A percentile compares a stretch with the other conserved stretches of the same genome.
phyloP scores from a whole-genome alignment of 1,140 invertebrate genomes.

The Stegodyphus dumicola region DNA sequence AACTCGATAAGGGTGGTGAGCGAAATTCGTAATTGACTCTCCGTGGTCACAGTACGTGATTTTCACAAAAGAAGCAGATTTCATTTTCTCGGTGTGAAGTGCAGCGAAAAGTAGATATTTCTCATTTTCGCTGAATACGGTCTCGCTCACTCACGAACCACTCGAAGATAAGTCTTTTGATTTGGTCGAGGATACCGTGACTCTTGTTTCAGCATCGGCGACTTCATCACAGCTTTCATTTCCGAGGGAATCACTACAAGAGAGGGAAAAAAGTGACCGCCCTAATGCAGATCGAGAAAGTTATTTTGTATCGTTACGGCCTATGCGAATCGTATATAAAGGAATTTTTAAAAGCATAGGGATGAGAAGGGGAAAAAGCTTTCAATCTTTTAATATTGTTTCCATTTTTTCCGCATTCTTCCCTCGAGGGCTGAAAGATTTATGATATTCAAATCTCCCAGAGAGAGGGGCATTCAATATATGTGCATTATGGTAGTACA shows the following conservation, averaged over 20 bases:
- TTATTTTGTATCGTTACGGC: conserved; percentile 32
- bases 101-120: conserved; percentile 43
- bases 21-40: conserved; percentile 33
- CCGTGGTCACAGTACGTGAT: conserved; percentile 25
- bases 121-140: conserved; percentile 56
- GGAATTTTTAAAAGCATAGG: conserved; percentile 20
- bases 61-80: conserved; percentile 49
- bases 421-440: conserved; percentile 29
- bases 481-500: conserved; percentile 22
- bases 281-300: conserved; percentile 25
- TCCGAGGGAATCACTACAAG: not conserved
- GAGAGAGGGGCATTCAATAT: conserved; percentile 51
- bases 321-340: not conserved
- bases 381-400: conserved; percentile 53
- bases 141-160: conserved; percentile 32
- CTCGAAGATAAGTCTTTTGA: conserved; percentile 24
- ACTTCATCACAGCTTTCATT: conserved; percentile 15
- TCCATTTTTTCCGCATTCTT: conserved; percentile 21
- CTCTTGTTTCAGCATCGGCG: conserved; percentile 42
- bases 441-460: conserved; percentile 52
- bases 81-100: conserved; percentile 27
- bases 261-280: not conserved
- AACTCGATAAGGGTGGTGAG: not conserved
- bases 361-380: conserved; percentile 6
- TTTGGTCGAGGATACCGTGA: not conserved